Evolutionary conservation across 2,113 vertebrate species (phyloP).

Genomic region (Phasianus colchicus): DNA sequence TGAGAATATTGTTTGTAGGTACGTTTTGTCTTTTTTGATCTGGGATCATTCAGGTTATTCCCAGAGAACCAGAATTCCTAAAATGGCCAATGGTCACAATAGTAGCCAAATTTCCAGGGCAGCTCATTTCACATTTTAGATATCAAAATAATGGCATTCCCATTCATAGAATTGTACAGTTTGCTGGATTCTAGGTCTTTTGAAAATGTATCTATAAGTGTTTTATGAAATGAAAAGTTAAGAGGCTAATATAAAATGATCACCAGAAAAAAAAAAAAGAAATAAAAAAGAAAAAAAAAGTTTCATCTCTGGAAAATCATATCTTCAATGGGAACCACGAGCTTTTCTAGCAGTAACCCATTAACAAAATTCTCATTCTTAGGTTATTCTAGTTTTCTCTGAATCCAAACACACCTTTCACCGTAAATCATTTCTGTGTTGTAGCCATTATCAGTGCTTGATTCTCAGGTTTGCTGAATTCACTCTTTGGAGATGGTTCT

Average conservation of each 20-base stretch:
- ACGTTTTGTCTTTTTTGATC: not conserved
- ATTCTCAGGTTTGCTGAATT: constrained; percentile 10
- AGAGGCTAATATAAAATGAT: not conserved
- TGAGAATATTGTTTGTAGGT: not conserved
- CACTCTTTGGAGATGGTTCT: not conserved
- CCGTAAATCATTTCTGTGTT: not conserved
- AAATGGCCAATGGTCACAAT: not conserved
- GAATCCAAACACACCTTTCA: not conserved
- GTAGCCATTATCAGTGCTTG: not conserved
- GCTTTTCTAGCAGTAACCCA: not conserved
- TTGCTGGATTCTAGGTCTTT: not conserved
- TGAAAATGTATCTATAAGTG: not conserved
- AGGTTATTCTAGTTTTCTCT: not conserved
- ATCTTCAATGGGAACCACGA: not conserved
- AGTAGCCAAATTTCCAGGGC: not conserved
- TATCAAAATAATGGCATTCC: not conserved
- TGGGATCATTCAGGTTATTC: not conserved
- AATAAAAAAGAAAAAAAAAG: not conserved
- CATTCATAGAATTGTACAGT: not conserved
- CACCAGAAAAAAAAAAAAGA: not conserved
- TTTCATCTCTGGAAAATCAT: not conserved
- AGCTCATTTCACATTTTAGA: not conserved
- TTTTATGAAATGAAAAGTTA: not conserved
- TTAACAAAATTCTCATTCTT: not conserved
- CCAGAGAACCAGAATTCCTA: not conserved